These are phyloP conservation scores for Caiman crocodilus DNA, from an alignment of 2,797 vertebrate genomes.

Conservation along the genomic window DNA sequence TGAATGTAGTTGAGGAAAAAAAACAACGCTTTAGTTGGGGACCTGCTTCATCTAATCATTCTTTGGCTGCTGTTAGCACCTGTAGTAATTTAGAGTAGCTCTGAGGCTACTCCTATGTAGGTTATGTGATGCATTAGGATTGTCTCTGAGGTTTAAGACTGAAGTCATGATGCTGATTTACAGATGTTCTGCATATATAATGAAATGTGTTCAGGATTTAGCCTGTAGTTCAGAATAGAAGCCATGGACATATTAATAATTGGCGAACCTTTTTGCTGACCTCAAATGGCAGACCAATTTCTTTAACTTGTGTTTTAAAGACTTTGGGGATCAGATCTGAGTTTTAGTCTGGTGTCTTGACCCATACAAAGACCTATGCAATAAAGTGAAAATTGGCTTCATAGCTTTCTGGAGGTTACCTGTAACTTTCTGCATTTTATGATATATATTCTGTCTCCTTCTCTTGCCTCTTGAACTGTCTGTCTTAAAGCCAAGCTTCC, in stretches of 20 bases:
- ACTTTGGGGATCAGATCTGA: not conserved
- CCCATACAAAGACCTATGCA: not conserved
- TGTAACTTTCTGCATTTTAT: not conserved
- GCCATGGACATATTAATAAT: not conserved
- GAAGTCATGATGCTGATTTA: not conserved
- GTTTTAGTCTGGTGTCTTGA: not conserved
- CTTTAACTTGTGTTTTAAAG: not conserved
- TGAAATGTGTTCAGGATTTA: not conserved
- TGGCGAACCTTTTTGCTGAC: not conserved
- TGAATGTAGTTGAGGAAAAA: not conserved
- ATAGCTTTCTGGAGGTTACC: not conserved
- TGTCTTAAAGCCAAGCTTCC: not conserved
- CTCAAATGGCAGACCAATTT: not conserved
- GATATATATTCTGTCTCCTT: not conserved
- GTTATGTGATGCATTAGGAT: accelerated
- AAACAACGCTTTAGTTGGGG: accelerated
- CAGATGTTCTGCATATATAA: accelerated
- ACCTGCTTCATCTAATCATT: not conserved
- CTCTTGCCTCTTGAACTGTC: not conserved
- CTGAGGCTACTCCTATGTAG: not conserved
- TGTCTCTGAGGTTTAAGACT: not conserved
- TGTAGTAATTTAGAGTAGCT: accelerated
- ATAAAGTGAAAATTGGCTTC: not conserved
- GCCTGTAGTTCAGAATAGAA: not conserved
- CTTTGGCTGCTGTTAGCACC: not conserved